phyloP scores from a whole-genome alignment of 2,113 vertebrate genomes.

The Nothoprocta perdicaria region DNA sequence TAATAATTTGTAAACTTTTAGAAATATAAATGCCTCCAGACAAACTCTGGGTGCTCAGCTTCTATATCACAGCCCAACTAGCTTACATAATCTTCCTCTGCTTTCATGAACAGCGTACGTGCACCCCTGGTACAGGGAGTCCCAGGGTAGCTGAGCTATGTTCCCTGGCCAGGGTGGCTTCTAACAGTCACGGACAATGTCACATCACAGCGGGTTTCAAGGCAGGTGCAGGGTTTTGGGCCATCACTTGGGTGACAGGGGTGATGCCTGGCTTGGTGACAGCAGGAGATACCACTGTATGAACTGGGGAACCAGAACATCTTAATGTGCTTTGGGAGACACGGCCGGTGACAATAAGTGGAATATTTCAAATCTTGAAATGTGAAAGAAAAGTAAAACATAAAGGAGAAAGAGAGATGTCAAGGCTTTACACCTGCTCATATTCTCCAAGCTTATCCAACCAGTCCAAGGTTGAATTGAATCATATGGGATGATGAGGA shows the following conservation, averaged over 20 bases:
- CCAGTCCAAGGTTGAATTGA: background rate
- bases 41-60: background rate
- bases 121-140: background rate
- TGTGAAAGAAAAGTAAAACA: background rate
- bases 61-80: background rate
- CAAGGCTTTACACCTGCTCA: background rate
- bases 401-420: no score
- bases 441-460: background rate
- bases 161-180: background rate
- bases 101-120: background rate
- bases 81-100: background rate
- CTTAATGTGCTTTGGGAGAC: background rate
- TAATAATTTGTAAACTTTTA: background rate
- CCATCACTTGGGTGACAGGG: background rate
- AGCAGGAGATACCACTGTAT: background rate
- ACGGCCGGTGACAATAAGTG: background rate
- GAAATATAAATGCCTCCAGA: background rate
- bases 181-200: background rate
- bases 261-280: background rate
- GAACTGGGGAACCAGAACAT: background rate
- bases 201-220: background rate
- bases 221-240: accelerated
- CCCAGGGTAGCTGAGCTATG: background rate
- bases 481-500: background rate
- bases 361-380: background rate